A percentile compares a stretch with the other conserved stretches of the same genome.
Conservation (phyloP, 2,888 invertebrate species). For the Tachystola acroxantha region DNA sequence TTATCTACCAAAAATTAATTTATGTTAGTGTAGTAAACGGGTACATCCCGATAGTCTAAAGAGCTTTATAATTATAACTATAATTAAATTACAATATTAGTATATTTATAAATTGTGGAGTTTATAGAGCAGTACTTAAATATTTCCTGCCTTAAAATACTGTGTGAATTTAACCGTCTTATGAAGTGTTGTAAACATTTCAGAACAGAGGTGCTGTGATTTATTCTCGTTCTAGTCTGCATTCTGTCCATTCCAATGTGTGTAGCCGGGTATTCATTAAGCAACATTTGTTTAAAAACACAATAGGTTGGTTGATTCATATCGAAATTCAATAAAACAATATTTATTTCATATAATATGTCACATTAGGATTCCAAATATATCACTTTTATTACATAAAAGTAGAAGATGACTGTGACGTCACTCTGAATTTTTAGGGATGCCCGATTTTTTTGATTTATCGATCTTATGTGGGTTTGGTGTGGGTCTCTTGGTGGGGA, state of each 20-base stretch:
- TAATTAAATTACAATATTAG: too few species aligned
- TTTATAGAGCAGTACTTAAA: conserved; percentile 40
- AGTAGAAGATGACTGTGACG: too few species aligned
- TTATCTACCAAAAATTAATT: conserved; percentile 9
- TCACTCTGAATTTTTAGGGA: too few species aligned
- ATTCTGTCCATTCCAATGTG: conserved; percentile 61
- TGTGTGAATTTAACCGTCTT: conserved; percentile 46
- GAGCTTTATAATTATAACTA: conserved; percentile 10
- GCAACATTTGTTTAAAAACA: not conserved
- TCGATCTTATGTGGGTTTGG: too few species aligned
- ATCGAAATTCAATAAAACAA: too few species aligned
- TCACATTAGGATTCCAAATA: too few species aligned
- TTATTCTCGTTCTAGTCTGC: conserved; percentile 53
- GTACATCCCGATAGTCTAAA: conserved; percentile 3
- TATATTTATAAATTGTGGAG: conserved; percentile 23
- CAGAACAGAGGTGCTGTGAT: conserved; percentile 57
- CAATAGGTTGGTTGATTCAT: too few species aligned
- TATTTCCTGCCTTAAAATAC: conserved; percentile 56
- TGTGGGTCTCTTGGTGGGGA: too few species aligned
- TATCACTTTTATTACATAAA: too few species aligned
- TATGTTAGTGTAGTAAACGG: conserved; percentile 7
- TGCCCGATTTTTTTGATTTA: too few species aligned
- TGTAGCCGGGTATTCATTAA: not conserved
- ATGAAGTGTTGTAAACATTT: conserved; percentile 62
- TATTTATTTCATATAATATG: too few species aligned